Conservation (phyloP, 2,888 invertebrate genomes). For the Drosophila setosimentum region DNA sequence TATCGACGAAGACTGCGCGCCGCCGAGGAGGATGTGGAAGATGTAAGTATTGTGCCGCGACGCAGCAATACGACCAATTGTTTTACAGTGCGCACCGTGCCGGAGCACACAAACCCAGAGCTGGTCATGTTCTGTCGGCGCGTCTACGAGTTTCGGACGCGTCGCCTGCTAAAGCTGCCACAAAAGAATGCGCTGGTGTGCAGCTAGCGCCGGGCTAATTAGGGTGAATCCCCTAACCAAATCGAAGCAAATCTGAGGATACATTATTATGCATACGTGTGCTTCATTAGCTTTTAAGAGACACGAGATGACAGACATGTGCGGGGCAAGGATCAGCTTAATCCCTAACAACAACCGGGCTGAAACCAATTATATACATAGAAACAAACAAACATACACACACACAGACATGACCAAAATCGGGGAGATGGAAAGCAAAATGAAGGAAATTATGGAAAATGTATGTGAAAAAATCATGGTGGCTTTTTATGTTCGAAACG, state of each 20-base stretch:
- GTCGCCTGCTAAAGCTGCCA: constrained; percentile 86
- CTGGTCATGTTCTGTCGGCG: constrained; percentile 97
- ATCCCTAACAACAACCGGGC: constrained; percentile 4
- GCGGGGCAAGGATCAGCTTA: not conserved
- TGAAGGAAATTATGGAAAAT: constrained; percentile 15
- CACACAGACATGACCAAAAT: constrained; percentile 57
- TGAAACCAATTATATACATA: constrained; percentile 3
- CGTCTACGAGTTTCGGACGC: constrained; percentile 97
- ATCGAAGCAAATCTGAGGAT: not conserved
- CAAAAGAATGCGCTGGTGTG: constrained; percentile 74
- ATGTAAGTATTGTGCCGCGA: constrained; percentile 91
- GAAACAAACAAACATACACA: constrained; percentile 11
- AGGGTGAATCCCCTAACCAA: constrained; percentile 4
- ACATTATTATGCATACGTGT: constrained; percentile 17
- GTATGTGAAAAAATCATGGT: constrained; percentile 2
- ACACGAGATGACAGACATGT: not conserved
- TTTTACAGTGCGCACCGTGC: constrained; percentile 86
- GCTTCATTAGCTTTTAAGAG: constrained; percentile 37
- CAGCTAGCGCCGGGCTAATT: constrained; percentile 50
- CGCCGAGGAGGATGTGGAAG: constrained; percentile 91
- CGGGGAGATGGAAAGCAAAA: constrained; percentile 32
- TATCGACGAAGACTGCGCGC: constrained; percentile 93
- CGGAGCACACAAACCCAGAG: constrained; percentile 90
- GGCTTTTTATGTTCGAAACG: constrained; percentile 22
- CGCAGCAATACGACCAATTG: constrained; percentile 86